phyloP scores from a whole-genome alignment of 2,888 invertebrate species.

The Nomada goodeniana region DNA sequence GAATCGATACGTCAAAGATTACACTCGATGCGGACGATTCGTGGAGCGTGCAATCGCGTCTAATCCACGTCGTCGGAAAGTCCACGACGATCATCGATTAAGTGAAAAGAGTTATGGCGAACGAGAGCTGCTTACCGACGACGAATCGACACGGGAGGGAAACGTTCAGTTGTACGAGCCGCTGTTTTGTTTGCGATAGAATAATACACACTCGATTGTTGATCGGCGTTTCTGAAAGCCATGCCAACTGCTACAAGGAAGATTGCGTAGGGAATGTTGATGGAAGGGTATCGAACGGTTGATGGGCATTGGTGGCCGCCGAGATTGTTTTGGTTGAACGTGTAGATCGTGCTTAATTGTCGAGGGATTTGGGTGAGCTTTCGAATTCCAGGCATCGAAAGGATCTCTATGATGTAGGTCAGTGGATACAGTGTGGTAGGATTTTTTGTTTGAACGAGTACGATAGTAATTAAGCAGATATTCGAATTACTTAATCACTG shows the following conservation, averaged over 20 bases:
- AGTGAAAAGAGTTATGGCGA: neutral
- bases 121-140: no score
- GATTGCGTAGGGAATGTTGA: neutral
- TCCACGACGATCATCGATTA: constrained; percentile 11
- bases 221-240: constrained; percentile 22
- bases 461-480: no score
- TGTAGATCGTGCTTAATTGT: no score
- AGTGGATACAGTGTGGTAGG: no score
- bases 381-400: no score
- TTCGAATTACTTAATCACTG: no score
- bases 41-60: constrained; percentile 8
- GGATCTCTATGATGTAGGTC: no score
- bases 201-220: constrained; percentile 32
- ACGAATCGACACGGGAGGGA: neutral
- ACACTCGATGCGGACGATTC: neutral
- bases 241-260: neutral
- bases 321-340: no score
- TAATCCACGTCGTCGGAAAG: constrained; percentile 1
- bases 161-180: neutral
- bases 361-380: no score
- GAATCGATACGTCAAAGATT: constrained; percentile 47
- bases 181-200: constrained; percentile 29
- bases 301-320: no score
- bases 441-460: no score
- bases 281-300: constrained; percentile 25